phyloP scores from a whole-genome alignment of 1,140 invertebrate species.

The Adoxophyes honmai region DNA sequence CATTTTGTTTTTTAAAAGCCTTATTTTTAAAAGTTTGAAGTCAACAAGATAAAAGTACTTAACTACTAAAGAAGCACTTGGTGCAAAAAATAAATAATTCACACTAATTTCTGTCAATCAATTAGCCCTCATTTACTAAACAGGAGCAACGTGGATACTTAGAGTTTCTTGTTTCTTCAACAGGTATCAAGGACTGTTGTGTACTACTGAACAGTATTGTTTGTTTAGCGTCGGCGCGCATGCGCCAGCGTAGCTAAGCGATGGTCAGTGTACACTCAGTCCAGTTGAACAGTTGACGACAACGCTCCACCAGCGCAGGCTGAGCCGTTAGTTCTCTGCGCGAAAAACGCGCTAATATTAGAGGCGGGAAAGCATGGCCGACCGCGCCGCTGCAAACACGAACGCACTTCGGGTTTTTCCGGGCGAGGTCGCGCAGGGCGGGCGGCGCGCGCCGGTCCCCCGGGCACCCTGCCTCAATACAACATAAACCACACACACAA shows the following conservation, averaged over 20 bases:
- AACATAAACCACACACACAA: conserved; percentile 29
- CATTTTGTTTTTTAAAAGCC: too few species aligned
- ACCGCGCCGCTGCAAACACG: conserved; percentile 22
- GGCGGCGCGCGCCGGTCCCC: conserved; percentile 61
- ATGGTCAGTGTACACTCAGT: conserved; percentile 19
- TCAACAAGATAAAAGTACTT: too few species aligned
- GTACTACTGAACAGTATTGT: conserved; percentile 1
- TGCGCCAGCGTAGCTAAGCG: conserved; percentile 34
- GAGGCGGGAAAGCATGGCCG: conserved; percentile 36
- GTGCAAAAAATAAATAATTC: too few species aligned
- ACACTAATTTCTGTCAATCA: too few species aligned
- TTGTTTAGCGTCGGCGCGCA: conserved; percentile 36
- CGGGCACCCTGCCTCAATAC: conserved; percentile 33
- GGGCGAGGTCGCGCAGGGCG: conserved; percentile 46
- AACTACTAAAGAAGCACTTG: too few species aligned
- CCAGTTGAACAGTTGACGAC: conserved; percentile 34
- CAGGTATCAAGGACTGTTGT: too few species aligned
- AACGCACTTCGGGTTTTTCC: conserved; percentile 38
- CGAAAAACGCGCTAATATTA: conserved; percentile 51
- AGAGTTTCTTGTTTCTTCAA: too few species aligned
- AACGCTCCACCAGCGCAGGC: conserved; percentile 24
- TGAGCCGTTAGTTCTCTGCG: conserved; percentile 35
- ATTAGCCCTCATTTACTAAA: too few species aligned
- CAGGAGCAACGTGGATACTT: too few species aligned
- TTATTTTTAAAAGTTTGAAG: too few species aligned